Evolutionary conservation across 2,888 invertebrate genomes (phyloP).

Genomic region (Ellobium chinense): DNA sequence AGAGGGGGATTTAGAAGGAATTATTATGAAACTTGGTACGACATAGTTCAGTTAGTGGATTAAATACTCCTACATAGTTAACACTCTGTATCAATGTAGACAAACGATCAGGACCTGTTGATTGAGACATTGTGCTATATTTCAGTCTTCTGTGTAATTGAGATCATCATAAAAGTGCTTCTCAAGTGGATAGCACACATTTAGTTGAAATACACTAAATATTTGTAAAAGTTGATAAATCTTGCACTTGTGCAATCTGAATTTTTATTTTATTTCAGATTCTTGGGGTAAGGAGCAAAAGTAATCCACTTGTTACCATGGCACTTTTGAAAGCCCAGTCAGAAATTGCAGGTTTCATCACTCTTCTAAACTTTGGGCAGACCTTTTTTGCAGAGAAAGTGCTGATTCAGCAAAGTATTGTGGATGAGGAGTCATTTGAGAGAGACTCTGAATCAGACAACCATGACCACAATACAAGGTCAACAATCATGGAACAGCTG

Average conservation of each 20-base stretch:
- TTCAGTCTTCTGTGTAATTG: too few relatives aligned
- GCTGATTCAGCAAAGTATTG: background rate
- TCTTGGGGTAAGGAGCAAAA: constrained; percentile 35
- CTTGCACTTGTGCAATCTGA: background rate
- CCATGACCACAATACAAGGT: background rate
- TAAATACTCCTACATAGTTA: too few relatives aligned
- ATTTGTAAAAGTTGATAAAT: background rate
- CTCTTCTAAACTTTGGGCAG: constrained; percentile 46
- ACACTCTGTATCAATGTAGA: too few relatives aligned
- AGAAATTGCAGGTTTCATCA: constrained; percentile 51
- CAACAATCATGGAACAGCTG: background rate
- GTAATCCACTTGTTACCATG: constrained; percentile 50
- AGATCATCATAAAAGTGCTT: too few relatives aligned
- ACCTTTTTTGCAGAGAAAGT: constrained; percentile 47
- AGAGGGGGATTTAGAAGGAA: too few relatives aligned
- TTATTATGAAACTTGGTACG: too few relatives aligned
- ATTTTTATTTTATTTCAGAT: constrained; percentile 50
- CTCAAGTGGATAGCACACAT: too few relatives aligned
- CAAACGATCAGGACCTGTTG: too few relatives aligned
- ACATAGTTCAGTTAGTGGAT: too few relatives aligned
- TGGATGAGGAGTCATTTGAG: background rate
- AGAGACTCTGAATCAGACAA: background rate
- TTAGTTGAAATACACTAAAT: too few relatives aligned
- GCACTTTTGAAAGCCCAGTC: constrained; percentile 59
- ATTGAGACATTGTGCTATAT: too few relatives aligned